Conservation (phyloP, 2,797 vertebrate genomes). For the Neosilurus mollespiculum region DNA sequence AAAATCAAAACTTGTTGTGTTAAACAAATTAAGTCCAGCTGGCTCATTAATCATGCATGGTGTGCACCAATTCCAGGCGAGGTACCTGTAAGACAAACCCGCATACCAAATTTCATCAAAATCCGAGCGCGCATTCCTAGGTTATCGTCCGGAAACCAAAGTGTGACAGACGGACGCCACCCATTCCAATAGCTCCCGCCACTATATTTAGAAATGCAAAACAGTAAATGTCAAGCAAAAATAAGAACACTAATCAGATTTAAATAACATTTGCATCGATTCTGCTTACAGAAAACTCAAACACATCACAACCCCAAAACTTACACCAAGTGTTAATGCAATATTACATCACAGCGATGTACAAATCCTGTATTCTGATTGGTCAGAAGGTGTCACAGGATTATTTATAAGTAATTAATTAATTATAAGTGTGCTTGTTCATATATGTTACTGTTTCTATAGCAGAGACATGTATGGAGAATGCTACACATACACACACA, state of each 20-base stretch:
- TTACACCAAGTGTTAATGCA: not conserved
- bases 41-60: too few relatives aligned
- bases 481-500: not conserved
- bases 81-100: too few relatives aligned
- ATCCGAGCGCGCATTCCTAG: too few relatives aligned
- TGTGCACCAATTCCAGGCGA: too few relatives aligned
- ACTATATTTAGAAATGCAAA: not conserved
- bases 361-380: not conserved
- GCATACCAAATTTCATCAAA: too few relatives aligned
- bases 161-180: too few relatives aligned
- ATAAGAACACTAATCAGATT: not conserved
- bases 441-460: not conserved
- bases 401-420: too few relatives aligned
- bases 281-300: not conserved
- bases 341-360: not conserved
- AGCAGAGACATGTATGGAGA: not conserved
- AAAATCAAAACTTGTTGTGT: too few relatives aligned
- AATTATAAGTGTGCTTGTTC: not conserved
- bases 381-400: not conserved
- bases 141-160: too few relatives aligned
- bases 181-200: too few relatives aligned
- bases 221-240: not conserved
- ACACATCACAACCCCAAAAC: not conserved
- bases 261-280: not conserved
- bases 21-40: too few relatives aligned